Evolutionary conservation across 2,888 invertebrate species (phyloP), one percentile per base, ranked within the genome.

Genomic region (Byasa hedistus): DNA sequence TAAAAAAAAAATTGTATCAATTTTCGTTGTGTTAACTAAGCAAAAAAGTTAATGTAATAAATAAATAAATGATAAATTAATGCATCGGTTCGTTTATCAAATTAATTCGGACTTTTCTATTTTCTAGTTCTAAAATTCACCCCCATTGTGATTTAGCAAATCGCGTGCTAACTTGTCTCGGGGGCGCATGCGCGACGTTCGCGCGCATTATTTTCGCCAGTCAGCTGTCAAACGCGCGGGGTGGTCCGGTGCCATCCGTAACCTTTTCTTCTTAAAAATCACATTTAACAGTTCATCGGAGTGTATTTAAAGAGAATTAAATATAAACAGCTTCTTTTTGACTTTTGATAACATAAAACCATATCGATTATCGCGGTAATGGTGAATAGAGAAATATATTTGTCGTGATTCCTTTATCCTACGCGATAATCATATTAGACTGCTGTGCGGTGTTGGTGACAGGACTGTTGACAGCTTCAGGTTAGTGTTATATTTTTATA

Each of bases 171-270:
- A 27, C 27, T 4, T 15, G 12, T 39, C 39, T 3, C 39, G 15
- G 12, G 39, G 1, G 73, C 86, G 85, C 86, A 83, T 81, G 86
- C 85, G 85, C 75, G 57, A 71, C 27, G 36, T 63, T 39, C 62
- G 65, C 61, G 73, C 67, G 69, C 71, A 67, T 70, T 67, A 68
- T 69, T 72, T 69, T 65, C 64, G 67, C 68, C 82, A 86, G 85
- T 86, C 84, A 86, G 85, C 87, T 87, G 87, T 82, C 85, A 80
- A 70, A 64, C 75, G 65, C 48, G 70, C 69, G 68, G 76, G 77
- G 79, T 78, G 78, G 79, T 74, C 76, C 71, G 66, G 68, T 64
- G 67, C 68, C 61, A 51, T 39, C 36, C 57, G 58, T 39, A 39
- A 39, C 62, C 61, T 57, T 59, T 55, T 68, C 52, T 59, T 65